These are phyloP conservation scores for Apocrypta bakeri DNA, from an alignment of 1,140 invertebrate species.

Conservation along the genomic window DNA sequence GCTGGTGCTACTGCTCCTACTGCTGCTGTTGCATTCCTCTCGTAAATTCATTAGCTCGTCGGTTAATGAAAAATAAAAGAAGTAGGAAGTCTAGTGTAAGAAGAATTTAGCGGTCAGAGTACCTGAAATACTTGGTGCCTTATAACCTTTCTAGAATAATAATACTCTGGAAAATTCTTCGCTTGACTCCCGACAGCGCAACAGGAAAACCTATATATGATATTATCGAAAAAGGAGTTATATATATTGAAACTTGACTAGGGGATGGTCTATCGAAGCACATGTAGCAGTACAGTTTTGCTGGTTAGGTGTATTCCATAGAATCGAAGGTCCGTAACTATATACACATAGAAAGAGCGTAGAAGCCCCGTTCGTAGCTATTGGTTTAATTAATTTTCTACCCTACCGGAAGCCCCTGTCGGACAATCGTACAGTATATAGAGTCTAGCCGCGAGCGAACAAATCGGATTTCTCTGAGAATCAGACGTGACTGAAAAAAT, in stretches of 20 bases:
- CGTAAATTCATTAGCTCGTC: conserved; percentile 36
- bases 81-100: not conserved
- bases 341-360: not conserved
- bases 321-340: not conserved
- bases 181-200: not conserved
- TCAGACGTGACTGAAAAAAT: conserved; percentile 36
- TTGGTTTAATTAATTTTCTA: conserved; percentile 65
- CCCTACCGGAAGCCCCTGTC: conserved; percentile 59
- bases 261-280: too few relatives aligned
- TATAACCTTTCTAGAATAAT: not conserved
- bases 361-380: conserved; percentile 57
- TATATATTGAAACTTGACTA: too few relatives aligned
- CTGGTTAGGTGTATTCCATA: not conserved
- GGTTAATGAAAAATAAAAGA: conserved; percentile 33
- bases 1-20: too few relatives aligned
- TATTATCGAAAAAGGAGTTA: not conserved
- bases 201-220: not conserved
- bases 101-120: conserved; percentile 7
- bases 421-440: conserved; percentile 44
- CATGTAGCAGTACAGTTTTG: too few relatives aligned
- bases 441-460: conserved; percentile 33
- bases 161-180: too few relatives aligned
- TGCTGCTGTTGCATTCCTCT: not conserved
- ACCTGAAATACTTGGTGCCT: not conserved
- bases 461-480: conserved; percentile 49